phyloP scores from a whole-genome alignment of 2,797 vertebrate species.

The Lithobates pipiens region DNA sequence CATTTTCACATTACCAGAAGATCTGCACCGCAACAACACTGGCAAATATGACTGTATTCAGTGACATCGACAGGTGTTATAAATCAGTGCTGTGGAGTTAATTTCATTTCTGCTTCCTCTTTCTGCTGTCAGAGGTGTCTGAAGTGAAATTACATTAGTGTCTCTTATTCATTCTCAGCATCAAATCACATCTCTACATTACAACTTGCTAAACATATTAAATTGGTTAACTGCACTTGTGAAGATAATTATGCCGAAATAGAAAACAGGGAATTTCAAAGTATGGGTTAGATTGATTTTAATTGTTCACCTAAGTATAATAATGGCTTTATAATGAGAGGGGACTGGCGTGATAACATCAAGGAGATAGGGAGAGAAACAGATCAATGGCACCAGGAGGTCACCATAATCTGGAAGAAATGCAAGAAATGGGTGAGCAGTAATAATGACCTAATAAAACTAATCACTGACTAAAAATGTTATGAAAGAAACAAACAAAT shows the following conservation, averaged over 20 bases:
- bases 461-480: too few species aligned
- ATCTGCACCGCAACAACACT: not conserved
- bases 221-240: not conserved
- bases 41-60: not conserved
- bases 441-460: too few species aligned
- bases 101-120: slow-evolving; percentile 19
- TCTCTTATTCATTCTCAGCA: slow-evolving; percentile 3
- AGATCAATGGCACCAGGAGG: not conserved
- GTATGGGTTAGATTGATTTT: not conserved
- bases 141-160: not conserved
- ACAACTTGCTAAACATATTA: not conserved
- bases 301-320: not conserved
- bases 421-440: too few species aligned
- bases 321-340: slow-evolving; percentile 1
- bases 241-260: not conserved
- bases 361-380: not conserved
- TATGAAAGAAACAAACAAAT: too few species aligned
- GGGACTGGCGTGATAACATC: not conserved
- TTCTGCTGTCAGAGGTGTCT: slow-evolving; percentile 17
- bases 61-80: not conserved
- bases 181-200: slow-evolving; percentile 9
- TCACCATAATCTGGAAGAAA: not conserved
- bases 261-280: not conserved
- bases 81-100: slow-evolving; percentile 18
- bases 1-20: slow-evolving; percentile 15